Base-by-base conservation (phyloP, 2,888 invertebrate species). In the Spialia ferax region DNA sequence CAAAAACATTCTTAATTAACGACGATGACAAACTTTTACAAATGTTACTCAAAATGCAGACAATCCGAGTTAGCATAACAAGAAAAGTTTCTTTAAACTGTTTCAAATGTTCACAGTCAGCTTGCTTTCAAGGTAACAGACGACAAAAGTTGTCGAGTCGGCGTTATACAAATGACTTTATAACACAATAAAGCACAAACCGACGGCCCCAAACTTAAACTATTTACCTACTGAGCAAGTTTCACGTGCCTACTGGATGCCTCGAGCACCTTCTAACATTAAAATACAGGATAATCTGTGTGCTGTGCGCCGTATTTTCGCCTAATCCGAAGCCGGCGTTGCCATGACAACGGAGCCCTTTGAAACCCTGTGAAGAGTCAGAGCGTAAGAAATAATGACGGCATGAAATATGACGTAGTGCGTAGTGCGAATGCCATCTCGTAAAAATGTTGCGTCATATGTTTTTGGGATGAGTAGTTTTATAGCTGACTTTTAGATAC, bases 181-280 rank as follows among this genome's bases (percentile, higher is more conserved):
- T 85, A 87, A 85, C 81, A 82, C 77, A 84, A 86, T 88, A 84
- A 81, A 79, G 78, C 78, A 72, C 74, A 81, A 77, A 79, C 80
- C 78, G 77, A 72, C 70, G 65, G 69, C 68, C 73, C 70, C 70
- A 74, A 74, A 89, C 85, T 88, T 75, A 75, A 91, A 91, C 89
- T 91, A 91, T 91, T 91, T 86, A 85, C 86, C 84, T 82, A 82
- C 79, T 81, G 80, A 79, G 79, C 85, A 87, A 88, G 87, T 90
- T 88, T 84, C 73, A 77, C 79, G 84, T 86, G 83, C 89, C 85
- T 71, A 70, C 77, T 81, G 82, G 76, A 82, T 85, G 82, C 84
- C 83, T 82, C 79, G 69, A 84, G 85, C 83, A 81, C 79, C 76
- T 77, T 74, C 63, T 45, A 74, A 72, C 70, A 70, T 77, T 65